Base-by-base conservation (phyloP, 1,140 invertebrate species). In the Zaprionus vittiger region DNA sequence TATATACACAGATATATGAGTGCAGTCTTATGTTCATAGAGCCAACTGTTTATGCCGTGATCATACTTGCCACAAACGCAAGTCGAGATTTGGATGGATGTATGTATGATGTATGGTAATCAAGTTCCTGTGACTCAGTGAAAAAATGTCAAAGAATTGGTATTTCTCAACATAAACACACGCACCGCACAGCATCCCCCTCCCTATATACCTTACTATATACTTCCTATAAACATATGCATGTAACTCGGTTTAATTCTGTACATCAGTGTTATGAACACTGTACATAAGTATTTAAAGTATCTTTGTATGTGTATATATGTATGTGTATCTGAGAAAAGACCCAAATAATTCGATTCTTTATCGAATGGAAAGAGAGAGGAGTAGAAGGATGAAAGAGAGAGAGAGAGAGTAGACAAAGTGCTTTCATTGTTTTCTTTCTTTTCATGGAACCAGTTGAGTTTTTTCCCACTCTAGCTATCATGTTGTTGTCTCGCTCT, bases 1-100 rank as follows among this genome's bases (percentile, higher is more conserved):
- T 52, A 52, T 24, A 14, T 52, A 24, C 7, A 5, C 6, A 52
- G 17, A 52, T 22, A 22, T 52, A 52, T 24, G 20, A 4, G 47
- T 52, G 20, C 47, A 52, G 5, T 17, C 26, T 59, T 12, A 20
- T 67, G 44, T 41, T 59, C 41, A 17, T 47, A 47, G 41, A 70
- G 73, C 60, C 73, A 64, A 44, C 61, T 71, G 70, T 75, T 75
- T 75, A 75, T 75, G 60, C 73, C 73, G 73, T 75, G 73, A 75
- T 75, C 26, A 57, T 75, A 64, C 73, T 75, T 75, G 73, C 73
- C 54, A 55, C 57, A 49, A 70, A 63, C n/a, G 28, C 31, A 52
- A 60, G 47, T 61, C 49, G 20, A 72, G 41, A 47, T 47, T 47
- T 47, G n/a, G 41, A 26, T 47, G 41, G 41, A 26, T 41, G 15